Evolutionary conservation across 2,888 invertebrate genomes (phyloP).

Genomic region (Andrena bicolor): DNA sequence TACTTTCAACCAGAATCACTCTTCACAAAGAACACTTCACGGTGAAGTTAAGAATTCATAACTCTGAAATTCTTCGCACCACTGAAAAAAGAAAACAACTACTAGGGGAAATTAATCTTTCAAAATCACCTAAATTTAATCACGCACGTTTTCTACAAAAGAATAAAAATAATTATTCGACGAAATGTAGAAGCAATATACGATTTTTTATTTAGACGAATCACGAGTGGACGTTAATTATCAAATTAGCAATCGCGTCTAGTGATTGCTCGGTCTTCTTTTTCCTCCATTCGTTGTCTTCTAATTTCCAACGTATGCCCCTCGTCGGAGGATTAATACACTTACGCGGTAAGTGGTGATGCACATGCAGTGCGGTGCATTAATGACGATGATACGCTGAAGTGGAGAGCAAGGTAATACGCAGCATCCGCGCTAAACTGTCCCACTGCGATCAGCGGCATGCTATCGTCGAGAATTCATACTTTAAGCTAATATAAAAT

Average conservation of each 20-base stretch:
- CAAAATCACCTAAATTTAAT: background rate
- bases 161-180: background rate
- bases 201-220: background rate
- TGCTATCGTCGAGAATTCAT: slow-evolving; percentile 5
- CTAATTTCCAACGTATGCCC: slow-evolving; percentile 4
- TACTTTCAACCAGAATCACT: slow-evolving; percentile 2
- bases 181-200: background rate
- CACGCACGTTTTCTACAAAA: background rate
- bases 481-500: slow-evolving; percentile 21
- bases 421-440: slow-evolving; percentile 68
- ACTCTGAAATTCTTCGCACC: too few relatives aligned
- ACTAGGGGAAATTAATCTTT: background rate
- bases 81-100: too few relatives aligned
- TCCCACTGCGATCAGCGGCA: slow-evolving; percentile 40
- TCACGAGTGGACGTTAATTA: background rate
- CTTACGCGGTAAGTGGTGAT: slow-evolving; percentile 26
- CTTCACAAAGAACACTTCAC: background rate
- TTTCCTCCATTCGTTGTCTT: background rate
- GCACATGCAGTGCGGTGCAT: slow-evolving; percentile 47
- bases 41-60: too few relatives aligned
- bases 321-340: slow-evolving; percentile 35
- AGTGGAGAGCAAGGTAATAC: slow-evolving; percentile 69
- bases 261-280: background rate
- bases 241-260: background rate
- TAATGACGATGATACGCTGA: slow-evolving; percentile 68